Percentiles rank a stretch among this genome's conserved stretches.
phyloP scores from a whole-genome alignment of 2,797 vertebrate genomes.

The Centroberyx gerrardi region DNA sequence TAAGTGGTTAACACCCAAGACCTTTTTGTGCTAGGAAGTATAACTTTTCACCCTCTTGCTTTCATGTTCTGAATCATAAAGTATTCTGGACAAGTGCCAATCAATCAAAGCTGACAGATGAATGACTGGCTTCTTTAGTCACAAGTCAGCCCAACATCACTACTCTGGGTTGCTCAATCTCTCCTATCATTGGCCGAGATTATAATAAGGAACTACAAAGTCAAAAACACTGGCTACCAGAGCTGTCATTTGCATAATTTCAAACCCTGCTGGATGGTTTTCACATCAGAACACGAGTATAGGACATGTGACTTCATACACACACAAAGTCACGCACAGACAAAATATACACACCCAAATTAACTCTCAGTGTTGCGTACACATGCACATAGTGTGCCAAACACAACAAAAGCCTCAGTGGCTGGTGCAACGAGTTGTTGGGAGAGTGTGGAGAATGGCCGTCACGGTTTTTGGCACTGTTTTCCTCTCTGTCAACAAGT shows the following conservation, averaged over 20 bases:
- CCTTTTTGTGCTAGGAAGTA: slow-evolving; percentile 39
- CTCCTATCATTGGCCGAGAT: slow-evolving; percentile 42
- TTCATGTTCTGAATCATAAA: slow-evolving; percentile 70
- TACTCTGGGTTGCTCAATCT: slow-evolving; percentile 48
- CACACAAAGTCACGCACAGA: slow-evolving; percentile 23
- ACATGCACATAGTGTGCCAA: slow-evolving; percentile 36
- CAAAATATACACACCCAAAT: slow-evolving; percentile 53
- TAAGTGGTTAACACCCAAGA: slow-evolving; percentile 73
- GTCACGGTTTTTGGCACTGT: slow-evolving; percentile 51
- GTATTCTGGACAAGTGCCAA: slow-evolving; percentile 58
- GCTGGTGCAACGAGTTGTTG: slow-evolving; percentile 40
- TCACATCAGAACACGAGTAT: slow-evolving; percentile 36
- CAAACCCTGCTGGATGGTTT: slow-evolving; percentile 23
- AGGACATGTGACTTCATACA: slow-evolving; percentile 54
- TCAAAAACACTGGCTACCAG: slow-evolving; percentile 18
- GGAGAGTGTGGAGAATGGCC: slow-evolving; percentile 43
- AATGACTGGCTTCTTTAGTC: slow-evolving; percentile 73
- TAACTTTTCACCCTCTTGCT: slow-evolving; percentile 61
- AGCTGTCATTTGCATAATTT: slow-evolving; percentile 20
- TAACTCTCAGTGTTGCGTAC: slow-evolving; percentile 38
- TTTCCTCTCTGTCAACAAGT: slow-evolving; percentile 60
- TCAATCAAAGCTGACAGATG: slow-evolving; percentile 78
- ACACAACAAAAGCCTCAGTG: slow-evolving; percentile 65
- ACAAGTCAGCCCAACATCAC: slow-evolving; percentile 45
- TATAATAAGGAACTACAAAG: slow-evolving; percentile 3